Base-by-base conservation (phyloP, 2,797 vertebrate species). In the Cossypha caffra region DNA sequence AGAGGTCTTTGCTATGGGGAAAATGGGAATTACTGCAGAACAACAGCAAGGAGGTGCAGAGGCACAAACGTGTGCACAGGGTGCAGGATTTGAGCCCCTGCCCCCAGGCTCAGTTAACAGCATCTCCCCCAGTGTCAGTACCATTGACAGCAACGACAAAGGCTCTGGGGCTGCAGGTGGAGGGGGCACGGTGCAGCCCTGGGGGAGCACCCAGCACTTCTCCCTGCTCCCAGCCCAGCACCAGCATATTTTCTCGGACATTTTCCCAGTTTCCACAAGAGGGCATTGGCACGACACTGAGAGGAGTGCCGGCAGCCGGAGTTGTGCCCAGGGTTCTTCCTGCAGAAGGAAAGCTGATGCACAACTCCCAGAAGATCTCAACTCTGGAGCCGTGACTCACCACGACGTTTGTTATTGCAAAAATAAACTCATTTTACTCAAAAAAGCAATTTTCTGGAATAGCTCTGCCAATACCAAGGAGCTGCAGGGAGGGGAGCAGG, bases 201-300 rank as follows among this genome's bases (percentile, higher is more conserved):
- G 8, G 6, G 26, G 40, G 5, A 68, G 42, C 43, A 4, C 45
- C 20, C 54, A 24, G 50, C 54, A 29, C 21, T 24, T 14, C 38
- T 68, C 72, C 31, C n/a, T 4, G 23, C 61, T 38, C 52, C 31
- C 67, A n/a, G 78, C 11, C 5, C 61, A 42, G 26, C 48, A 24
- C 16, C 25, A 19, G 5, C 11, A 0, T 0, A 1, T 50, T 79
- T 95, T 63, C 85, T 51, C 4, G 43, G 69, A 23, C 71, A 24
- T 94, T 83, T 81, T 51, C 79, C 84, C 29, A 5, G n/a, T 64
- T 92, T 93, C 97, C 97, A 97, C 96, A 76, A 97, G 97, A 96
- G 96, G 97, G 97, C 97, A 95, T 13, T 89, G 33, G 92, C 89
- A 86, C 71, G 50, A 95, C 90, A 83, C 79, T 16, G 48, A 86